Evolutionary conservation across 1,140 invertebrate species (phyloP).

Genomic region (Drosophila kanapiae): DNA sequence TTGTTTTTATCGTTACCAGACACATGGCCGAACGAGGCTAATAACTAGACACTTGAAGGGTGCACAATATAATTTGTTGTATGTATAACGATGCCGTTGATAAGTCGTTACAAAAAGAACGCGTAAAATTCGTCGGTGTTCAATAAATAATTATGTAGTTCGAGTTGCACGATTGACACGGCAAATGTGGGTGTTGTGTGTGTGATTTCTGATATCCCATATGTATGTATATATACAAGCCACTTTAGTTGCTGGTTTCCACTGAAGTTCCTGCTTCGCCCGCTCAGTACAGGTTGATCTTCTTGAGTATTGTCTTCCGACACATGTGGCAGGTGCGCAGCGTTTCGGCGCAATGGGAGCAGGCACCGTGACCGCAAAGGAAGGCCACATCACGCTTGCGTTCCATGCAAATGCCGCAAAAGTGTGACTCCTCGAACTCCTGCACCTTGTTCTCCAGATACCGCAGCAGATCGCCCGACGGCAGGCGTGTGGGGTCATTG

Average conservation of each 20-base stretch:
- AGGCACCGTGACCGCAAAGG: conserved; percentile 95
- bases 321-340: conserved; percentile 96
- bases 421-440: conserved; percentile 94
- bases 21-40: conserved; percentile 70
- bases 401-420: conserved; percentile 93
- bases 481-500: conserved; percentile 85
- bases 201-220: conserved; percentile 26
- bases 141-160: conserved; percentile 71
- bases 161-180: conserved; percentile 40
- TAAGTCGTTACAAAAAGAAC: conserved; percentile 49
- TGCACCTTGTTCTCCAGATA: conserved; percentile 94
- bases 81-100: conserved; percentile 48
- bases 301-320: conserved; percentile 94
- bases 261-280: conserved; percentile 1
- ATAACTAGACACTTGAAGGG: conserved; percentile 67
- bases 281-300: conserved; percentile 92
- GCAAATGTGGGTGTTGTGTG: conserved; percentile 36
- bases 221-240: conserved; percentile 76
- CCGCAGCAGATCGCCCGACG: conserved; percentile 88
- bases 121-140: conserved; percentile 52
- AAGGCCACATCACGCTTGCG: conserved; percentile 93
- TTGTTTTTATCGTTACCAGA: conserved; percentile 64
- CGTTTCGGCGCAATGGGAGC: conserved; percentile 92
- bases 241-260: conserved; percentile 73
- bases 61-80: conserved; percentile 53